Evolutionary conservation across 2,797 vertebrate species (phyloP).

Genomic region (Pseudochromis fuscus): DNA sequence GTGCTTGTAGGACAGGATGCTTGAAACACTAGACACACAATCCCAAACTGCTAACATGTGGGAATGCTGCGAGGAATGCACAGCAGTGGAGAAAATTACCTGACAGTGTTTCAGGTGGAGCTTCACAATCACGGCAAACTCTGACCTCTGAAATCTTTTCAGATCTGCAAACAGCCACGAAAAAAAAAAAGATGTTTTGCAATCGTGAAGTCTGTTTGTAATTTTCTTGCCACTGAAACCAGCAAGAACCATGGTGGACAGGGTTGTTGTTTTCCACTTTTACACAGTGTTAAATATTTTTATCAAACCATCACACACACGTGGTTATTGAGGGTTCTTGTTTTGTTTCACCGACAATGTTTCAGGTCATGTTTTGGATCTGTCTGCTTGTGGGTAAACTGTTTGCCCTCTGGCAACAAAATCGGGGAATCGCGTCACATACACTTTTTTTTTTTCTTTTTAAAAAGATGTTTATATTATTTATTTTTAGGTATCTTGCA

Average conservation of each 20-base stretch:
- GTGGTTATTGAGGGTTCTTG: slow-evolving; percentile 20
- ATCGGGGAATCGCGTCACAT: slow-evolving; percentile 36
- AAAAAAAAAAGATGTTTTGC: not conserved
- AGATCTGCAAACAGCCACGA: slow-evolving; percentile 23
- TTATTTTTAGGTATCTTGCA: slow-evolving; percentile 70
- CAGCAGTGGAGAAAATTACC: slow-evolving; percentile 56
- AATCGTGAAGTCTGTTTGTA: slow-evolving; percentile 24
- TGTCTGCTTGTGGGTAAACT: slow-evolving; percentile 51
- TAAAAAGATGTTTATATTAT: slow-evolving; percentile 72
- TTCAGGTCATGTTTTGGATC: slow-evolving; percentile 55
- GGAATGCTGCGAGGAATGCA: slow-evolving; percentile 71
- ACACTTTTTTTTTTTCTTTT: slow-evolving; percentile 40
- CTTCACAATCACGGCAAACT: slow-evolving; percentile 41
- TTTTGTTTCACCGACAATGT: slow-evolving; percentile 48
- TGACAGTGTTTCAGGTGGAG: slow-evolving; percentile 57
- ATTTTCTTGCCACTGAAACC: slow-evolving; percentile 41
- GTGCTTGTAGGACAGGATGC: slow-evolving; percentile 53
- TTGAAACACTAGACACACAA: slow-evolving; percentile 71
- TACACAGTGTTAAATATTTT: slow-evolving; percentile 2
- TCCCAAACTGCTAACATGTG: slow-evolving; percentile 69
- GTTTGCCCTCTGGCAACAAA: slow-evolving; percentile 42
- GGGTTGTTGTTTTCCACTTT: slow-evolving; percentile 38
- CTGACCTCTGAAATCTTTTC: slow-evolving; percentile 36
- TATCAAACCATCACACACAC: slow-evolving; percentile 13
- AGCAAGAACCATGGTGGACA: slow-evolving; percentile 16